Percentiles rank a stretch among this genome's conserved stretches.
phyloP scores from a whole-genome alignment of 2,113 vertebrate species.

The Carollia perspicillata region DNA sequence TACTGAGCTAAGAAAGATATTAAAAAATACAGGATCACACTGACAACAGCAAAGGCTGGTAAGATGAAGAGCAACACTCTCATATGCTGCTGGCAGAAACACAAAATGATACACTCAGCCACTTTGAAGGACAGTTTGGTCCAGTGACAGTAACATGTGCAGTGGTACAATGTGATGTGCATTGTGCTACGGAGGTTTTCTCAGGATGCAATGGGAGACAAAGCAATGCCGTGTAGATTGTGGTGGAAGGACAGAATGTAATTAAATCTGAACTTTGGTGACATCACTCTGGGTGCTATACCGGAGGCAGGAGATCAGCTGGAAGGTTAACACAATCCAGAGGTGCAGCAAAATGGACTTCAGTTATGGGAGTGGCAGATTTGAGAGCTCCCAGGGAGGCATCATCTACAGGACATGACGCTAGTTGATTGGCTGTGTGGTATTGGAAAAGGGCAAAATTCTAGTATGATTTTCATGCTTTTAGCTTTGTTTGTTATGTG shows the following conservation, averaged over 20 bases:
- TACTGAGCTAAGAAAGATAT: not conserved
- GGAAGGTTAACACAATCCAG: not conserved
- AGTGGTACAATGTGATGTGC: not conserved
- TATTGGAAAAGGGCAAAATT: not conserved
- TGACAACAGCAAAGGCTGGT: accelerated
- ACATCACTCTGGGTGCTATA: not conserved
- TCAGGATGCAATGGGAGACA: not conserved
- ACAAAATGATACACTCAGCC: not conserved
- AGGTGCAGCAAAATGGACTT: not conserved
- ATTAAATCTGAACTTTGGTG: not conserved
- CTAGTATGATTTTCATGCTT: not conserved
- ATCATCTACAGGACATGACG: not conserved
- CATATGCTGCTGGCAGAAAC: not conserved
- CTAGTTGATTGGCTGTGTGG: no score
- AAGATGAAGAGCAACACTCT: not conserved
- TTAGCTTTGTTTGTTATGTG: not conserved
- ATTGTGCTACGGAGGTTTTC: not conserved
- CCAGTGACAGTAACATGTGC: not conserved
- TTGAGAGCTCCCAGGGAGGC: accelerated
- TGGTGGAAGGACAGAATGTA: not conserved
- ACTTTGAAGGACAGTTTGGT: not conserved
- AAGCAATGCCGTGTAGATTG: not conserved
- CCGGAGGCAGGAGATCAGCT: not conserved
- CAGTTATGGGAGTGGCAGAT: not conserved
- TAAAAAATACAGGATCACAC: not conserved